These are phyloP conservation scores for Heliconius ethilla DNA, from an alignment of 2,888 invertebrate species.

Conservation along the genomic window DNA sequence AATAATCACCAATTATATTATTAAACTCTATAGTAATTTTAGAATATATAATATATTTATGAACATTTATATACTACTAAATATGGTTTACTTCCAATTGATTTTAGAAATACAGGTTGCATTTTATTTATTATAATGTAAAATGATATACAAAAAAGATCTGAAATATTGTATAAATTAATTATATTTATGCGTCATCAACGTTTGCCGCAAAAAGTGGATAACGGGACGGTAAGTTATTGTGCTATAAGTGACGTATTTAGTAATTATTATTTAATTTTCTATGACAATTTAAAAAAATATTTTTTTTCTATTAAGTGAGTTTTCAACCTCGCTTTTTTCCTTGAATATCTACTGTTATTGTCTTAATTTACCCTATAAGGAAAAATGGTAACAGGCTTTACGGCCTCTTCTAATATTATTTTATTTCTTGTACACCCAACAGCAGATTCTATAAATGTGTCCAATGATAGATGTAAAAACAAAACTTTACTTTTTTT, in stretches of 20 bases:
- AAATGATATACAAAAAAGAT: neutral
- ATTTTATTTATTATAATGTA: neutral
- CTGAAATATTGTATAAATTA: neutral
- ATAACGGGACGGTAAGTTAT: slow-evolving; percentile 9
- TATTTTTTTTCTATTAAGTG: neutral
- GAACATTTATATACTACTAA: neutral
- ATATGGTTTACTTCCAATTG: neutral
- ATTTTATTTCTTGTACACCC: neutral
- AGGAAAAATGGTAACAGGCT: neutral
- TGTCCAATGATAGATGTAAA: neutral
- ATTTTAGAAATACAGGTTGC: neutral
- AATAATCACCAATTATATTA: neutral
- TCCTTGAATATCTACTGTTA: neutral
- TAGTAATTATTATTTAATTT: neutral
- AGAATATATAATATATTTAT: neutral
- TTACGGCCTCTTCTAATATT: neutral
- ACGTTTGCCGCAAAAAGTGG: slow-evolving; percentile 15
- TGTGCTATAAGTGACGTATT: neutral
- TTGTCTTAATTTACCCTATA: neutral
- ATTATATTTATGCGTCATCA: neutral
- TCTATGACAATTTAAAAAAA: neutral
- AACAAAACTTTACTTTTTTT: too few species aligned
- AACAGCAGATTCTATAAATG: neutral
- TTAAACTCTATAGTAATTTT: neutral
- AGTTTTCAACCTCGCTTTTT: neutral